A percentile compares a stretch with the other conserved stretches of the same genome.
Evolutionary conservation across 2,888 invertebrate genomes (phyloP).

Genomic region (Macropis europaea): DNA sequence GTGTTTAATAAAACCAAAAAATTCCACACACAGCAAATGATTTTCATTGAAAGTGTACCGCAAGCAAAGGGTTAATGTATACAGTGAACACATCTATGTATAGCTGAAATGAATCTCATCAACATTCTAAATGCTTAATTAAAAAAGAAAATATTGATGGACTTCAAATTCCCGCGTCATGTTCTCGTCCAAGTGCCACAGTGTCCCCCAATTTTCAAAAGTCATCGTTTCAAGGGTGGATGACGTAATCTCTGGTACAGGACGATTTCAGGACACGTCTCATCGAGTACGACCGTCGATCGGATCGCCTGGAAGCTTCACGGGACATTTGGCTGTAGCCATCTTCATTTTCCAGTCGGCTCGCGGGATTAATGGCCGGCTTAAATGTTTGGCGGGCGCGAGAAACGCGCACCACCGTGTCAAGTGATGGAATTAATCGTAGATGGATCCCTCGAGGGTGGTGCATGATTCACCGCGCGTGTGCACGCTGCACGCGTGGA

Average conservation of each 20-base stretch:
- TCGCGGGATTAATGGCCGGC: conserved; percentile 56
- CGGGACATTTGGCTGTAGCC: conserved; percentile 55
- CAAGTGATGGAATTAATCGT: conserved; percentile 70
- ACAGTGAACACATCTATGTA: no score
- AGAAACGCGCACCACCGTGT: conserved; percentile 60
- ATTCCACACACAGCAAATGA: no score
- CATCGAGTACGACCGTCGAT: conserved; percentile 29
- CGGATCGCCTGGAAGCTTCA: conserved; percentile 40
- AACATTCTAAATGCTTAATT: no score
- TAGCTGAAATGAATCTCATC: no score
- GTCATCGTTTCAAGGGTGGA: not conserved
- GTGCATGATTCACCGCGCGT: conserved; percentile 65
- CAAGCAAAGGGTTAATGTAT: no score
- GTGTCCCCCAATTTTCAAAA: not conserved
- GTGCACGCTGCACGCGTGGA: conserved; percentile 39
- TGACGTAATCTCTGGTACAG: not conserved
- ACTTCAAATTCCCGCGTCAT: no score
- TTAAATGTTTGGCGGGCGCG: conserved; percentile 55
- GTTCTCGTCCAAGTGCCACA: no score
- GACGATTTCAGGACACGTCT: conserved; percentile 25
- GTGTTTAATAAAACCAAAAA: no score
- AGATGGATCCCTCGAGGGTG: conserved; percentile 65
- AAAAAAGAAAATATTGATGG: no score
- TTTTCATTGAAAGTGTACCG: no score
- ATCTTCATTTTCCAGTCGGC: conserved; percentile 57